Evolutionary conservation across 2,113 vertebrate genomes (phyloP), one percentile per base, ranked within the genome.

Genomic region (Zapus hudsonius): DNA sequence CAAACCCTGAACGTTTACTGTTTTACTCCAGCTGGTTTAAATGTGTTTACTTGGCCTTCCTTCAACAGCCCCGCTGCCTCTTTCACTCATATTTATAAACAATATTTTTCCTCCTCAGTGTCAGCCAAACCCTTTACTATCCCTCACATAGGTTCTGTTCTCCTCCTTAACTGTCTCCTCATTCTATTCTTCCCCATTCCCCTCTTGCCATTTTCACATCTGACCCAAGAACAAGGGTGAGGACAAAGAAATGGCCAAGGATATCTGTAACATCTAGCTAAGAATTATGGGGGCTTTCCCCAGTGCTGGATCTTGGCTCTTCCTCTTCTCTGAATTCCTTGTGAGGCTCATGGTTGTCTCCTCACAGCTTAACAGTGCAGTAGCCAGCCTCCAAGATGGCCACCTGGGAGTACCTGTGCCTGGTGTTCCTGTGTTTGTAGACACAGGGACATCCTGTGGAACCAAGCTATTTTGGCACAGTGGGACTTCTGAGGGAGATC

Each of bases 51-150:
- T 64, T 38, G 27, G 25, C 63, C 69, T 33, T 82, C 20, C 40
- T 47, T 7, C 17, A 44, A 31, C 13, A 29, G 70, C 23, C 74
- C 31, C 38, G n/a, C 59, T 33, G 38, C 59, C 61, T 75, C 63
- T 78, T 38, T 16, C 33, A 61, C 40, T 73, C 57, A 59, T 76
- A 31, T 94, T 92, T 78, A 47, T 52, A 42, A 89, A 92, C 52
- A 13, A 40, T 36, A 69, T 66, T 23, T 19, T 23, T 19, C 40
- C 70, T 70, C 36, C 55, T 61, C 25, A 7, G 0, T 36, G 69
- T 70, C 59, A 16, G 31, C 64, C 69, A 19, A 8, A 27, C 19
- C 11, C 33, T 38, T 47, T 29, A 19, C 13, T 10, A 4, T 42
- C 31, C 84, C 72, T 83, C 44, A 75, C 16, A 20, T 0, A 42